A percentile compares a stretch with the other conserved stretches of the same genome.
Evolutionary conservation across 2,797 vertebrate species (phyloP).

Genomic region (Enteromius argenteus): DNA sequence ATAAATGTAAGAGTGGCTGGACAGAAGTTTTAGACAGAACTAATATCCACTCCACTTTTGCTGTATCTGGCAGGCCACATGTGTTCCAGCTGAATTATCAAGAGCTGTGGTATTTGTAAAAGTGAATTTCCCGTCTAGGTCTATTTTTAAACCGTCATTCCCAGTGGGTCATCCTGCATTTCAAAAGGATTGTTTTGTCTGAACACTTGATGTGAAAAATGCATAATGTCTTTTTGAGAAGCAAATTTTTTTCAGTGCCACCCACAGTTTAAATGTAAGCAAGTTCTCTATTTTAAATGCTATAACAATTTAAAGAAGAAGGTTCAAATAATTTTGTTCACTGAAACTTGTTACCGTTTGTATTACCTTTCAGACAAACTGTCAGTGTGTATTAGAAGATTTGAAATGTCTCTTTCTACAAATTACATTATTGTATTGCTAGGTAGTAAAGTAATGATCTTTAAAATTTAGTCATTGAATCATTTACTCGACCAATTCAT

Average conservation of each 20-base stretch:
- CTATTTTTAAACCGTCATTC: conserved; percentile 71
- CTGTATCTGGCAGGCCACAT: conserved; percentile 64
- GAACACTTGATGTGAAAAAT: conserved; percentile 52
- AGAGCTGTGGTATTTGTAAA: conserved; percentile 36
- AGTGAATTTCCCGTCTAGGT: conserved; percentile 63
- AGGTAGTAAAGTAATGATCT: not conserved
- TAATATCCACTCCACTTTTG: conserved; percentile 53
- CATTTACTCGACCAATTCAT: not conserved
- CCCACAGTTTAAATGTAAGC: conserved; percentile 2
- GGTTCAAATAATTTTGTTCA: not conserved
- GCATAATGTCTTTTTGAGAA: conserved; percentile 47
- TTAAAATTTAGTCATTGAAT: conserved; percentile 7
- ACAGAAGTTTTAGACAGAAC: conserved; percentile 61
- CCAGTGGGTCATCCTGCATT: conserved; percentile 22
- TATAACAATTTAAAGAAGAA: not conserved
- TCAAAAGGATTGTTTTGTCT: conserved; percentile 49
- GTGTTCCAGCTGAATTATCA: conserved; percentile 63
- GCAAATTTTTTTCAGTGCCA: not conserved
- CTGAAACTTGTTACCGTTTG: not conserved
- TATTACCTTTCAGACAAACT: not conserved
- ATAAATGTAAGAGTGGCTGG: conserved; percentile 53
- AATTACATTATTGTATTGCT: not conserved
- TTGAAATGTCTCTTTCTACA: not conserved
- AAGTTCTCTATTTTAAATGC: not conserved
- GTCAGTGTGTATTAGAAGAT: not conserved